Evolutionary conservation across 2,797 vertebrate species (phyloP).

Genomic region (Tapirus indicus): DNA sequence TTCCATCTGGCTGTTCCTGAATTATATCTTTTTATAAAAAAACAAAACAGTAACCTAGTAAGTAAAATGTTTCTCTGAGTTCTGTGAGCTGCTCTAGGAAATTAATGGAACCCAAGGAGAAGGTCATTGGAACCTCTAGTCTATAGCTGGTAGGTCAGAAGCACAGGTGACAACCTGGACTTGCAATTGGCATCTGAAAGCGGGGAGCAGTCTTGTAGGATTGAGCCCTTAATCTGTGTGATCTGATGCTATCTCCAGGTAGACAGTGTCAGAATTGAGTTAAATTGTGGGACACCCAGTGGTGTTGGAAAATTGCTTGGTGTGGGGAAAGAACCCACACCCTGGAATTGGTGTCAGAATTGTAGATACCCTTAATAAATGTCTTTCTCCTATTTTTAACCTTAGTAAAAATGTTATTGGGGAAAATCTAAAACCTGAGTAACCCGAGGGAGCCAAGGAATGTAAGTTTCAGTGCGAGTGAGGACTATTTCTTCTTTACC

Average conservation of each 20-base stretch:
- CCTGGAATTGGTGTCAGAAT: background rate
- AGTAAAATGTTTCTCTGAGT: constrained; percentile 11
- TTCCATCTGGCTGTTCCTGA: background rate
- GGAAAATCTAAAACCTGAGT: constrained; percentile 31
- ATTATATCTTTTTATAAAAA: background rate
- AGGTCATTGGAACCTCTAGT: background rate
- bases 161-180: background rate
- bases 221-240: background rate
- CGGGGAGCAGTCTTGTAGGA: background rate
- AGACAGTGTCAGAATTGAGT: background rate
- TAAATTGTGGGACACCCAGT: background rate
- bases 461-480: background rate
- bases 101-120: background rate
- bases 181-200: background rate
- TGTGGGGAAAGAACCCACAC: background rate
- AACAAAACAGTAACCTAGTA: background rate
- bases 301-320: background rate
- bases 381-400: constrained; percentile 19
- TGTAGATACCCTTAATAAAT: constrained; percentile 24
- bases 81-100: background rate
- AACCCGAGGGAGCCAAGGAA: background rate
- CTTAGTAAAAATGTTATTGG: constrained; percentile 6
- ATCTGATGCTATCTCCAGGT: background rate
- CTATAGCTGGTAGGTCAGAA: background rate
- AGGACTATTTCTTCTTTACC: background rate